These are phyloP conservation scores for Forbesichthys papilliferus DNA, from an alignment of 2,113 vertebrate species.

Conservation along the genomic window DNA sequence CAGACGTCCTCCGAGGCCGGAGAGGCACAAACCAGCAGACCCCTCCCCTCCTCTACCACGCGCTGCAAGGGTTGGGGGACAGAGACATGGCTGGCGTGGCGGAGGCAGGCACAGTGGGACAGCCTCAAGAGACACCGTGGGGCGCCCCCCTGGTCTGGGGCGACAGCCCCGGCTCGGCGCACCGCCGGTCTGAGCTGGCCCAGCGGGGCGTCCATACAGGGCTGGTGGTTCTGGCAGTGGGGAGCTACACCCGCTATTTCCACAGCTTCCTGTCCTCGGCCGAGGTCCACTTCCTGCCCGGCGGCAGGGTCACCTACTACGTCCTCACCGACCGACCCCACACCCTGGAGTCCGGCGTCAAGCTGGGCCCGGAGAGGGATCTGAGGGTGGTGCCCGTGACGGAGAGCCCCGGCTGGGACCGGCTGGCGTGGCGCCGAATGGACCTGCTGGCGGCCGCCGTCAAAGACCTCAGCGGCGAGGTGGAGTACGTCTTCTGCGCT, in stretches of 20 bases:
- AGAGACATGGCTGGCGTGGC: slow-evolving; percentile 10
- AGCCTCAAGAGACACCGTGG: slow-evolving; percentile 71
- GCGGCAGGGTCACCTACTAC: slow-evolving; percentile 76
- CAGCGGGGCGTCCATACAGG: slow-evolving; percentile 68
- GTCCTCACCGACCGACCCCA: slow-evolving; percentile 76
- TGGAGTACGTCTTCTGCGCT: slow-evolving; percentile 75
- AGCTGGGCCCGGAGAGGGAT: slow-evolving; percentile 58
- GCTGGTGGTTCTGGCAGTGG: slow-evolving; percentile 73
- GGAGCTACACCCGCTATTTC: slow-evolving; percentile 72
- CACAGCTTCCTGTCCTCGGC: slow-evolving; percentile 71
- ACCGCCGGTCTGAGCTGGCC: slow-evolving; percentile 62
- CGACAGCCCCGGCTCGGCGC: slow-evolving; percentile 65
- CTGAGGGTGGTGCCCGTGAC: slow-evolving; percentile 65
- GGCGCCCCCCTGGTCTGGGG: slow-evolving; percentile 83
- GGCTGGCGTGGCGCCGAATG: slow-evolving; percentile 67
- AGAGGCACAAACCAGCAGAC: slow-evolving; percentile 20
- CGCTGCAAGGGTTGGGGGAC: slow-evolving; percentile 5
- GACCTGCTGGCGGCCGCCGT: slow-evolving; percentile 62
- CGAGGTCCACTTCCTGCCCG: slow-evolving; percentile 73
- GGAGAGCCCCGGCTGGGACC: slow-evolving; percentile 70
- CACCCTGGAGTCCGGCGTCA: slow-evolving; percentile 52
- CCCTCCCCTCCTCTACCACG: slow-evolving; percentile 22
- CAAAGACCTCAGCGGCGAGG: slow-evolving; percentile 50
- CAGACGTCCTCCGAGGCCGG: slow-evolving; percentile 62
- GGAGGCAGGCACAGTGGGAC: background rate